phyloP scores from a whole-genome alignment of 2,113 vertebrate genomes.

The Corythoichthys intestinalis region DNA sequence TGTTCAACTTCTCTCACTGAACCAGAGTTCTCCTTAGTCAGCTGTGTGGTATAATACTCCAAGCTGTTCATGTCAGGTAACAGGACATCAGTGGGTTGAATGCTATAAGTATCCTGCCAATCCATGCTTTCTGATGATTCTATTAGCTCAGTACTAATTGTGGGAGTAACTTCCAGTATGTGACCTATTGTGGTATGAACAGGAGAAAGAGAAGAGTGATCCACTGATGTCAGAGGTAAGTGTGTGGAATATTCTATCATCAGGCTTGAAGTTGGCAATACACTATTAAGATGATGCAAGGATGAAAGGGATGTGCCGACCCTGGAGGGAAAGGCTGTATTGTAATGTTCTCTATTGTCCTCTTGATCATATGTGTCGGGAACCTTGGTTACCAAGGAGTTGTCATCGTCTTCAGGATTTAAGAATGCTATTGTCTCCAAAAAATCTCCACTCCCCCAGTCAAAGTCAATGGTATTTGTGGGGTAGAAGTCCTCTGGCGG shows the following conservation, averaged over 20 bases:
- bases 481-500: conserved; percentile 67
- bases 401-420: conserved; percentile 61
- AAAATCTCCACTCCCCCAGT: conserved; percentile 83
- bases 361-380: conserved; percentile 75
- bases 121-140: conserved; percentile 49
- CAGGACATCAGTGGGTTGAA: conserved; percentile 73
- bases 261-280: conserved; percentile 30
- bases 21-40: conserved; percentile 60
- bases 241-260: conserved; percentile 28
- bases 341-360: conserved; percentile 77
- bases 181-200: conserved; percentile 23
- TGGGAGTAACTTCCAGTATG: conserved; percentile 31
- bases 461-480: conserved; percentile 69
- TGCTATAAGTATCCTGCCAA: conserved; percentile 63
- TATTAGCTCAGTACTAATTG: conserved; percentile 26
- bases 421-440: conserved; percentile 76
- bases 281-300: conserved; percentile 26
- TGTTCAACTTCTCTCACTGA: conserved; percentile 49
- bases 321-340: conserved; percentile 83
- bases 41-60: conserved; percentile 74
- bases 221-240: conserved; percentile 12
- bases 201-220: conserved; percentile 34
- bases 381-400: conserved; percentile 64
- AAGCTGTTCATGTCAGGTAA: conserved; percentile 79
- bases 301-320: conserved; percentile 76